Evolutionary conservation across 2,113 vertebrate species (phyloP).

Genomic region (Orcinus orca): DNA sequence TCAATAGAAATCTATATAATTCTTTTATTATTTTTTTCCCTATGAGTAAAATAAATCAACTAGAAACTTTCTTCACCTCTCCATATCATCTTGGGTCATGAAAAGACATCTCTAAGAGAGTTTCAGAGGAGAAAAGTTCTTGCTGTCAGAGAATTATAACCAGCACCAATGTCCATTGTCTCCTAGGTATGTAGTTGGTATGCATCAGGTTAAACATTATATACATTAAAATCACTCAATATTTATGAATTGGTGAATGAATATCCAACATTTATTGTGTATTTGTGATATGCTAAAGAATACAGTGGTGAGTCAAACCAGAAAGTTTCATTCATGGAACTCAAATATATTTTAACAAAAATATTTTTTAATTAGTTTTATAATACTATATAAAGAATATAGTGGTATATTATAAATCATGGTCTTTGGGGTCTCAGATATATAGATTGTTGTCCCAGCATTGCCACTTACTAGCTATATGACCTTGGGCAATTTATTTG

Average conservation of each 20-base stretch:
- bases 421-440: background rate
- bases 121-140: background rate
- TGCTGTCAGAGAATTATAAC: background rate
- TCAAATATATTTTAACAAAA: background rate
- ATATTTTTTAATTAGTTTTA: background rate
- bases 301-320: background rate
- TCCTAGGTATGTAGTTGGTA: background rate
- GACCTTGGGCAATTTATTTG: constrained; percentile 21
- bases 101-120: background rate
- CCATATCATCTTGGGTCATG: background rate
- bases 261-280: background rate
- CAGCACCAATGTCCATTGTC: background rate
- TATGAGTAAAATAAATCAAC: background rate
- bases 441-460: background rate
- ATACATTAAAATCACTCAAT: background rate
- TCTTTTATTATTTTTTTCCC: background rate
- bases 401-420: background rate
- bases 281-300: background rate
- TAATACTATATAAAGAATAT: background rate
- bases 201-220: background rate
- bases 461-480: background rate
- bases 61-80: background rate
- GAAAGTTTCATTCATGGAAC: background rate
- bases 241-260: background rate
- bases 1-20: background rate